Percentiles rank a stretch among this genome's conserved stretches.
These are phyloP conservation scores for Meleagris gallopavo DNA, from an alignment of 2,113 vertebrate species.

Conservation along the genomic window DNA sequence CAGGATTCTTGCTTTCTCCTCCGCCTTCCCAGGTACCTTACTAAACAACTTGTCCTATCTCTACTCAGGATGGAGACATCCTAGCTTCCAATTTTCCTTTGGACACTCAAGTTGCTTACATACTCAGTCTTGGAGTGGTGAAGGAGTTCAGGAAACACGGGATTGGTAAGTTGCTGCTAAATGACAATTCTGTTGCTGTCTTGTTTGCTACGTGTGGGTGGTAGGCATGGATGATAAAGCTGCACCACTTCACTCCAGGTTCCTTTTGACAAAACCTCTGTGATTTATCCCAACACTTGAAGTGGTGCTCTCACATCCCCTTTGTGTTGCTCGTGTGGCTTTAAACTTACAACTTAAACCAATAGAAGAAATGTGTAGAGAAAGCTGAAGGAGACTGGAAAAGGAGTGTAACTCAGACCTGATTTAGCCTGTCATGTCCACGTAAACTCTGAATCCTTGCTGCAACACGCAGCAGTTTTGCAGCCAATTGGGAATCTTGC, in stretches of 20 bases:
- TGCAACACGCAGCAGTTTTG: background rate
- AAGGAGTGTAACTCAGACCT: background rate
- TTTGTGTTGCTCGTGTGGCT: background rate
- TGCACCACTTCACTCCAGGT: background rate
- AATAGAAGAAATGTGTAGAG: background rate
- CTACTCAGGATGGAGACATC: conserved; percentile 94
- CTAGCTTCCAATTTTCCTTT: conserved; percentile 95
- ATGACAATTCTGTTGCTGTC: background rate
- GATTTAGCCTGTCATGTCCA: background rate
- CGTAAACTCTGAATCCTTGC: background rate
- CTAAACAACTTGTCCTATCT: conserved; percentile 26
- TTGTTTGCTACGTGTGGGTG: background rate
- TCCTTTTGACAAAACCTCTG: accelerated
- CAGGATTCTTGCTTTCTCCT: background rate
- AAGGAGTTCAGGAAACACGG: conserved; percentile 99
- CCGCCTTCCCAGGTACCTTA: background rate
- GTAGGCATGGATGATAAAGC: background rate
- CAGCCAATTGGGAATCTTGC: background rate
- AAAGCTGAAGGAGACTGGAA: background rate
- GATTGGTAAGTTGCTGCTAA: conserved; percentile 85
- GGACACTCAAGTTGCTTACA: conserved; percentile 98
- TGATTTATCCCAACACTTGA: background rate
- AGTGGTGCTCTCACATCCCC: background rate
- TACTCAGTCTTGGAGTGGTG: conserved; percentile 96
- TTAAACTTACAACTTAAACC: background rate